These are phyloP conservation scores for Dendrocincla fuliginosa DNA, from an alignment of 2,797 vertebrate species.

Conservation along the genomic window DNA sequence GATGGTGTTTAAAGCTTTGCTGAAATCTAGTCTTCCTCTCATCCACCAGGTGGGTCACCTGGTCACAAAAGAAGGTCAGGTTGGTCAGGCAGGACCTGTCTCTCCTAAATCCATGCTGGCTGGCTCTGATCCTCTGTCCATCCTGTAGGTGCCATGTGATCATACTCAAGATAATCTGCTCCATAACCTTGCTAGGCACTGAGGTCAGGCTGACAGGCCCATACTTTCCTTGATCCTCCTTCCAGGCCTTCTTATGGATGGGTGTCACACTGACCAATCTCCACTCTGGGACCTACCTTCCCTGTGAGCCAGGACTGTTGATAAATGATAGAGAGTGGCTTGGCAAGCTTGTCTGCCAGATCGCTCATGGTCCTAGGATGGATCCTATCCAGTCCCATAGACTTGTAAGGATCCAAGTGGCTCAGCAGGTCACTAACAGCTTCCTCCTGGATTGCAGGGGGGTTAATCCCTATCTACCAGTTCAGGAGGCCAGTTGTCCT, in stretches of 20 bases:
- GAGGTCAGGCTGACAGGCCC: not conserved
- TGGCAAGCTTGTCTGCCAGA: not conserved
- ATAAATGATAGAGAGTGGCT: not conserved
- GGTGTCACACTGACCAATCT: not conserved
- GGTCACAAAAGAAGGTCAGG: not conserved
- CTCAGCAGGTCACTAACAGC: not conserved
- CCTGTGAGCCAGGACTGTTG: not conserved
- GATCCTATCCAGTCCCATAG: not conserved
- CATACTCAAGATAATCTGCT: not conserved
- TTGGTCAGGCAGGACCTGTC: not conserved
- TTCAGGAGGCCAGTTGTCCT: not conserved
- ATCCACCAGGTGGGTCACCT: not conserved
- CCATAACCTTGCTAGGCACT: not conserved
- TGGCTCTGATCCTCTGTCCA: not conserved
- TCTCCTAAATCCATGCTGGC: not conserved
- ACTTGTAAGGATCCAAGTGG: not conserved
- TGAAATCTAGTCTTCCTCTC: not conserved
- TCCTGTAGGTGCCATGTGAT: not conserved
- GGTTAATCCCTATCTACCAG: not conserved
- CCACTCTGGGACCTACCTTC: not conserved
- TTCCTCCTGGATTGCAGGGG: not conserved
- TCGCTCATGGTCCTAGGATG: not conserved
- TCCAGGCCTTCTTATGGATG: not conserved
- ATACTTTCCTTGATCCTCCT: not conserved
- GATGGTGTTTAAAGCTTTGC: not conserved